phyloP scores from a whole-genome alignment of 2,888 invertebrate genomes.

The Dolichomitus sp. region DNA sequence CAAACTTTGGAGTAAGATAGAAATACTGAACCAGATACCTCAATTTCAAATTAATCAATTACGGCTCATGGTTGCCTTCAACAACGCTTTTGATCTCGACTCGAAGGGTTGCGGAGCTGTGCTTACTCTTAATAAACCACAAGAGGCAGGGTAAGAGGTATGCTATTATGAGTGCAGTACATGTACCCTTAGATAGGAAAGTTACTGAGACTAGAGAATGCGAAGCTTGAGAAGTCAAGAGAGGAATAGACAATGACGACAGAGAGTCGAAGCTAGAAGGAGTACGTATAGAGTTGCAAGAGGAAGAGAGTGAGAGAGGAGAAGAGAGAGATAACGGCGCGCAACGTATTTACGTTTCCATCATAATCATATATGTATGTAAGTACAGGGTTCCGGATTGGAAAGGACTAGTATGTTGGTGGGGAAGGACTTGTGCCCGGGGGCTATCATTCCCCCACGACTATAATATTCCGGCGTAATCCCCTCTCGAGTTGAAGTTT shows the following conservation, averaged over 20 bases:
- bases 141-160: slow-evolving; percentile 6
- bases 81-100: slow-evolving; percentile 1
- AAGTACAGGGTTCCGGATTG: slow-evolving; percentile 63
- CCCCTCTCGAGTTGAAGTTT: slow-evolving; percentile 76
- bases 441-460: slow-evolving; percentile 56
- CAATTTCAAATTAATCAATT: neutral
- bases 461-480: slow-evolving; percentile 75
- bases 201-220: slow-evolving; percentile 6
- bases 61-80: slow-evolving; percentile 5
- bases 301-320: too few species aligned
- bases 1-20: neutral
- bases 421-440: slow-evolving; percentile 51
- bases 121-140: neutral
- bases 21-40: neutral
- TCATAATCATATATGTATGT: slow-evolving; percentile 74
- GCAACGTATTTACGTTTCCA: slow-evolving; percentile 73
- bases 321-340: neutral
- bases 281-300: slow-evolving; percentile 47
- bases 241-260: slow-evolving; percentile 42
- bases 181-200: neutral
- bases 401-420: slow-evolving; percentile 22
- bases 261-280: slow-evolving; percentile 40
- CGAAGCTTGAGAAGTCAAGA: slow-evolving; percentile 27
- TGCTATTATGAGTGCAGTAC: slow-evolving; percentile 9
- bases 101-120: too few species aligned